phyloP scores from a whole-genome alignment of 2,888 invertebrate genomes.

The Acanthopleura granulata region DNA sequence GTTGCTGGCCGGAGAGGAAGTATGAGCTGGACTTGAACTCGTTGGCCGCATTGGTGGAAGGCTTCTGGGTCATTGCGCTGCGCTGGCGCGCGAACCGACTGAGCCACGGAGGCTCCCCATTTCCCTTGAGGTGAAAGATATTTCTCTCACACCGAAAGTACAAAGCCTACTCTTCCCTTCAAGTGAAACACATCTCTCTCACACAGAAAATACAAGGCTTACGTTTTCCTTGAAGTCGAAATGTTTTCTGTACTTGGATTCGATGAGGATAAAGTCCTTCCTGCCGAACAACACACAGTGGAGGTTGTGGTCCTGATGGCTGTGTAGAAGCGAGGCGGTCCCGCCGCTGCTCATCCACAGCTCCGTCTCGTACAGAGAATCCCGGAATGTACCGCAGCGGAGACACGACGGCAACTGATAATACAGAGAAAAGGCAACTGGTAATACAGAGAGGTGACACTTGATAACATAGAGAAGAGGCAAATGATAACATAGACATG shows the following conservation, averaged over 20 bases:
- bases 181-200: too few species aligned
- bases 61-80: too few species aligned
- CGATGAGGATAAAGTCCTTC: constrained; percentile 68
- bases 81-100: too few species aligned
- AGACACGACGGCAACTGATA: constrained; percentile 58
- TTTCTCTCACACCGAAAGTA: too few species aligned
- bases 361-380: constrained; percentile 61
- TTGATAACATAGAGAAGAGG: too few species aligned
- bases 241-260: constrained; percentile 47
- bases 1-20: too few species aligned
- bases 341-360: constrained; percentile 69
- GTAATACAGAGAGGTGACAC: not conserved
- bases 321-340: constrained; percentile 64
- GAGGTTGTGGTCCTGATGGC: constrained; percentile 67
- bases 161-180: too few species aligned
- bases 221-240: constrained; percentile 52
- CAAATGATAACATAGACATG: too few species aligned
- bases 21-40: too few species aligned
- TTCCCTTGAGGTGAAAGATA: too few species aligned
- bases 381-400: constrained; percentile 57
- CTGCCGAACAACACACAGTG: constrained; percentile 68
- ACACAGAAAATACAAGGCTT: not conserved
- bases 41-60: too few species aligned
- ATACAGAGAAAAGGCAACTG: not conserved
- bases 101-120: too few species aligned